A percentile compares a stretch with the other conserved stretches of the same genome.
Conservation (phyloP, 2,888 invertebrate species). For the Zygogramma bicolorata region DNA sequence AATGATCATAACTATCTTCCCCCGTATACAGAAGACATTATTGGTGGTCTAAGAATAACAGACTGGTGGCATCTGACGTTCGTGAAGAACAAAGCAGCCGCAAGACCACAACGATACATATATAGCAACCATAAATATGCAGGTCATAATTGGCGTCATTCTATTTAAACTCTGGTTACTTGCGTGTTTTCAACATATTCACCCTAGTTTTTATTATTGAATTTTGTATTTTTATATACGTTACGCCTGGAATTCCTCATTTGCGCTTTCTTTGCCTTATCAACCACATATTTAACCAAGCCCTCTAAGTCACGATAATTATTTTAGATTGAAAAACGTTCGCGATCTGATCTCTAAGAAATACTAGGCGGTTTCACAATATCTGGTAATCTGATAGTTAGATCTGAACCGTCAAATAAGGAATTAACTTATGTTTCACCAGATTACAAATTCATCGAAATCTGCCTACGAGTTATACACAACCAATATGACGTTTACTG, state of each 20-base stretch:
- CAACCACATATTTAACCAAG: not conserved
- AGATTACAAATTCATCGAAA: no score
- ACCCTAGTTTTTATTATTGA: conserved; percentile 21
- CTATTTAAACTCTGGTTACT: conserved; percentile 25
- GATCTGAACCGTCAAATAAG: no score
- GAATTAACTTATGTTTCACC: no score
- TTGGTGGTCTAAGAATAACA: conserved; percentile 29
- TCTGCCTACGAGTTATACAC: no score
- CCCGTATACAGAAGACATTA: conserved; percentile 20
- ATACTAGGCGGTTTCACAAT: not conserved
- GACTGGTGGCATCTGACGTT: conserved; percentile 20
- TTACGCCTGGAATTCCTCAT: conserved; percentile 3
- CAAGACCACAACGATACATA: conserved; percentile 19
- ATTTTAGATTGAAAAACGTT: not conserved
- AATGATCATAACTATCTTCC: not conserved
- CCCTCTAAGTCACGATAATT: not conserved
- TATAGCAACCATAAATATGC: conserved; percentile 29
- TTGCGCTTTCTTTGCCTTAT: conserved; percentile 11
- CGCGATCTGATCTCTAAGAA: not conserved
- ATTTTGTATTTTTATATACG: conserved; percentile 15
- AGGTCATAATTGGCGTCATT: conserved; percentile 29
- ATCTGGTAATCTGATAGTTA: not conserved
- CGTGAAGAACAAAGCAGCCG: conserved; percentile 20
- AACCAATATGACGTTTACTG: no score
- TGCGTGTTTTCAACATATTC: conserved; percentile 30